Evolutionary conservation across 1,140 invertebrate genomes (phyloP), one percentile per base, ranked within the genome.

Genomic region (Cotesia glomerata): DNA sequence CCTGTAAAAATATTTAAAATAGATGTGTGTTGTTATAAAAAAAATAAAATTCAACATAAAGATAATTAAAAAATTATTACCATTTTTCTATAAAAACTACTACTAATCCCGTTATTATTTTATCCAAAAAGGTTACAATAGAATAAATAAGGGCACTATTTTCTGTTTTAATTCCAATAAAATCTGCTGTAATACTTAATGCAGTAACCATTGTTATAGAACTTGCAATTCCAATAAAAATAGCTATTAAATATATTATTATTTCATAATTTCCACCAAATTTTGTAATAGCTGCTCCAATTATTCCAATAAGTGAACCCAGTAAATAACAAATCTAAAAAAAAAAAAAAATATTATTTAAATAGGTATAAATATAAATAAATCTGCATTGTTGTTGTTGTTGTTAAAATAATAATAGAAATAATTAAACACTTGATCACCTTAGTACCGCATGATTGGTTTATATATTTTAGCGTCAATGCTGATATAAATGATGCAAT

Each of bases 121-220:
- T 98, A 83, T 98, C 97, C 5, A 95, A 91, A 86, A 98, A 97
- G 74, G 95, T 97, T 81, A 98, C 97, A 36, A 94, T 91, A 34
- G 96, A 97, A 86, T 97, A 98, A 51, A 98, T 94, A 76, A 96
- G 93, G 7, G 95, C 97, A 65, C 96, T 95, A 78, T 92, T 95
- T 83, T 95, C 92, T 0, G 93, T 94, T 87, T 97, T 95, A 3
- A 91, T 89, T 54, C 95, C 95, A 77, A 98, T 98, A 64, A 98
- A 87, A 87, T 98, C 95, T 4, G 96, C 94, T 0, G 95, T 97
- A 56, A 98, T 91, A 76, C 95, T 94, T n/a, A 98, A 87, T 79
- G 95, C 95, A 45, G 95, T 94, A 26, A 98, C 92, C 81, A 98
- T 91, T 51, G 97, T 94, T 32, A 95, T 93, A 0, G 96, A 93